phyloP scores from a whole-genome alignment of 2,797 vertebrate species.

The Luscinia megarhynchos region DNA sequence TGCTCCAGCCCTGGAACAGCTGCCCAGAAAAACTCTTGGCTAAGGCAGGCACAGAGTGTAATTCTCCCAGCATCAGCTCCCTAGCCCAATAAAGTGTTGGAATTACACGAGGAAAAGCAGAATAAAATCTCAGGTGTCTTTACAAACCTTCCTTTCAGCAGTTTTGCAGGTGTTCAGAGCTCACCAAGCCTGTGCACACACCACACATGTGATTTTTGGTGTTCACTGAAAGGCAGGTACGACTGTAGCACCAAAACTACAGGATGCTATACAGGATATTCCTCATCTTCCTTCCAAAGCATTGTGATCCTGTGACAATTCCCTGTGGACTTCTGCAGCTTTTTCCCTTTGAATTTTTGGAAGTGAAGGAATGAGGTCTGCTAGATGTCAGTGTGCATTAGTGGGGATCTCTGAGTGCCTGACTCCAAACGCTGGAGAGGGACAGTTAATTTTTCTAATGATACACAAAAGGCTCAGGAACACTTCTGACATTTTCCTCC shows the following conservation, averaged over 20 bases:
- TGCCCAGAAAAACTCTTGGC: not conserved
- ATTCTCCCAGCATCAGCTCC: not conserved
- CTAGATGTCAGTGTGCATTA: constrained; percentile 57
- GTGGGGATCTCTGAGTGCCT: not conserved
- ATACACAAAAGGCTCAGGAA: constrained; percentile 32
- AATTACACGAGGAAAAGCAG: not conserved
- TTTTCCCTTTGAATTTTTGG: constrained; percentile 26
- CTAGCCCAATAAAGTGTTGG: not conserved
- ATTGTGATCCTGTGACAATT: not conserved
- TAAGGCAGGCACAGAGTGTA: not conserved
- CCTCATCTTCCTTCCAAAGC: not conserved
- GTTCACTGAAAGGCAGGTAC: accelerated
- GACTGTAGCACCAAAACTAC: not conserved
- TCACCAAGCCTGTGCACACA: not conserved
- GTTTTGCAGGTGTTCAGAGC: not conserved
- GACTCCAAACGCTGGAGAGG: not conserved
- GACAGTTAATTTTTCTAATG: constrained; percentile 72
- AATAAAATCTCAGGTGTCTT: not conserved
- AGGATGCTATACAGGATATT: not conserved
- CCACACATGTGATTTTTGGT: not conserved
- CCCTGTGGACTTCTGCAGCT: constrained; percentile 6
- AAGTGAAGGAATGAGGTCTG: constrained; percentile 62
- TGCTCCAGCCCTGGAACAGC: not conserved
- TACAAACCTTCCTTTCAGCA: not conserved
- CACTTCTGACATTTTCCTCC: constrained; percentile 41